These are phyloP conservation scores for Temnothorax nylanderi DNA, from an alignment of 1,140 invertebrate species.

Conservation along the genomic window DNA sequence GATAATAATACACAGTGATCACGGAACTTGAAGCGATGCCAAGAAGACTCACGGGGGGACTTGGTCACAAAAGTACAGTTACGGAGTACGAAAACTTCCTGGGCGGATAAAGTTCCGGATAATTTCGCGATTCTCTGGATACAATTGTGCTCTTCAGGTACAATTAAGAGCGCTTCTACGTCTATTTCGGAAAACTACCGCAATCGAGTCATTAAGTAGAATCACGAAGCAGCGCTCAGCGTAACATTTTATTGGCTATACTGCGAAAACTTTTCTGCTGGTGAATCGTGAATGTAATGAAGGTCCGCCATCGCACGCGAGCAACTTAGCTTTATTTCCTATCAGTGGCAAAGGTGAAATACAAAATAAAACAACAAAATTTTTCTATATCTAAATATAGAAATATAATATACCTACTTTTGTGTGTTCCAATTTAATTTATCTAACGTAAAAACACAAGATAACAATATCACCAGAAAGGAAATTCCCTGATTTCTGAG, in stretches of 20 bases:
- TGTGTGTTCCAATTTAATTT: not conserved
- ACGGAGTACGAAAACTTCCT: slow-evolving; percentile 57
- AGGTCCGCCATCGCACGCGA: not conserved
- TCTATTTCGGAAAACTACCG: slow-evolving; percentile 24
- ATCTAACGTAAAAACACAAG: not conserved
- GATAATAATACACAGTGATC: slow-evolving; percentile 68
- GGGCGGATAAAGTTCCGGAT: slow-evolving; percentile 45
- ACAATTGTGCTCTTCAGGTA: slow-evolving; percentile 27
- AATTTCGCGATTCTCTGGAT: slow-evolving; percentile 44
- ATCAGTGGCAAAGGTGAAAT: not conserved
- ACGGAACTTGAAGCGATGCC: slow-evolving; percentile 59
- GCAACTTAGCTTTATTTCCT: not conserved
- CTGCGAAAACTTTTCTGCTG: not conserved
- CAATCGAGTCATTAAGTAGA: slow-evolving; percentile 17
- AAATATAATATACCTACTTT: too few species aligned
- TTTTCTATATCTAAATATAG: not conserved
- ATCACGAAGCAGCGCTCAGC: slow-evolving; percentile 5
- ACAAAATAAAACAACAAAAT: not conserved
- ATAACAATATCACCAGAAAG: not conserved
- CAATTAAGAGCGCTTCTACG: slow-evolving; percentile 27
- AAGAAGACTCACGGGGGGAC: slow-evolving; percentile 57
- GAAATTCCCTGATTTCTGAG: not conserved
- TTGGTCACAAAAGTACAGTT: slow-evolving; percentile 57
- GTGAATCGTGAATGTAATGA: not conserved
- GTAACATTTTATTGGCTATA: slow-evolving; percentile 13